Conservation (phyloP, 1,140 invertebrate genomes). For the Drosophila littoralis region DNA sequence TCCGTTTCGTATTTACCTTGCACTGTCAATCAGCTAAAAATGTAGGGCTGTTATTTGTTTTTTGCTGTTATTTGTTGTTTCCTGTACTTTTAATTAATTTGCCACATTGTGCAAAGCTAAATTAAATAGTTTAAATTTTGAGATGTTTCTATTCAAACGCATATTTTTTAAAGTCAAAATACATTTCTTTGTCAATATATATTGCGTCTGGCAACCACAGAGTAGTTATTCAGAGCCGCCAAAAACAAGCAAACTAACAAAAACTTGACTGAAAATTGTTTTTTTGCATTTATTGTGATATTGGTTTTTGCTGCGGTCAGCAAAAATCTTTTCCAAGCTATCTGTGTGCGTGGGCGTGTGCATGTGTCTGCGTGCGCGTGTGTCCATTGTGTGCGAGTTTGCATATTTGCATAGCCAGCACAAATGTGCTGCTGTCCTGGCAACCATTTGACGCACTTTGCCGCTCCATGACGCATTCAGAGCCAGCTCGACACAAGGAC, state of each 20-base stretch:
- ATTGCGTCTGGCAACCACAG: not conserved
- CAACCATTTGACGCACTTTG: constrained; percentile 3
- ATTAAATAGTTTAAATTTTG: not conserved
- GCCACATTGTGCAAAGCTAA: too few species aligned
- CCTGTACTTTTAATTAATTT: too few species aligned
- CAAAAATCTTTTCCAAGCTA: constrained; percentile 12
- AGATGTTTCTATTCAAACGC: not conserved
- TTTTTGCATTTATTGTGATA: constrained; percentile 12
- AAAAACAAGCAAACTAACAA: constrained; percentile 9
- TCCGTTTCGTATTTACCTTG: constrained; percentile 4
- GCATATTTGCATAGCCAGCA: constrained; percentile 20
- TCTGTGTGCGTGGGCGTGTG: not conserved
- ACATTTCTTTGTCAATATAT: not conserved
- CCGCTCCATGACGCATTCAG: constrained; percentile 7
- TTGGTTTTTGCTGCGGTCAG: constrained; percentile 29
- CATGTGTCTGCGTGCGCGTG: constrained; percentile 3
- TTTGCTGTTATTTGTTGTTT: not conserved
- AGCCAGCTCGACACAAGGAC: not conserved
- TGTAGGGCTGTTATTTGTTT: constrained; percentile 3
- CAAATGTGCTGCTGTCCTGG: constrained; percentile 6
- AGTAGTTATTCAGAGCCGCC: constrained; percentile 1
- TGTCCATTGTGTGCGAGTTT: constrained; percentile 10
- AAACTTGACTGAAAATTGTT: not conserved
- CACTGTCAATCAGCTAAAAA: constrained; percentile 4
- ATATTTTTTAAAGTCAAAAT: not conserved